These are phyloP conservation scores for Gobio gobio DNA, from an alignment of 2,113 vertebrate genomes.

Conservation along the genomic window DNA sequence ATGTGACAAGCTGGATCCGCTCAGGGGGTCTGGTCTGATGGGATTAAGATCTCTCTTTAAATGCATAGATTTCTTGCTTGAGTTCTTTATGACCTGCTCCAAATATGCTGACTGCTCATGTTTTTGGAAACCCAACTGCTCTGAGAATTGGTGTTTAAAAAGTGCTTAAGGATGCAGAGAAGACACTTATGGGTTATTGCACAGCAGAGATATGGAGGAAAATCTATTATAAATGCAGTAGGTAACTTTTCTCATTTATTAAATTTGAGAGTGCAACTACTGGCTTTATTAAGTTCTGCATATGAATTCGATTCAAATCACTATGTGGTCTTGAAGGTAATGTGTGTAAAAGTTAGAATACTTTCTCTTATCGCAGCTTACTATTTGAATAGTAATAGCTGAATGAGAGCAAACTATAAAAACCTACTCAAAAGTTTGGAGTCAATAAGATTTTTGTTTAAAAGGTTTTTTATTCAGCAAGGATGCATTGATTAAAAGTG, in stretches of 20 bases:
- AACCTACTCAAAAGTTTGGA: not conserved
- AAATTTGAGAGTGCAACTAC: not conserved
- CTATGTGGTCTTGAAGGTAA: not conserved
- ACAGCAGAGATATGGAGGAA: slow-evolving; percentile 23
- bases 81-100: slow-evolving; percentile 34
- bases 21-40: slow-evolving; percentile 38
- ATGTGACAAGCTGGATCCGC: slow-evolving; percentile 31
- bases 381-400: not conserved
- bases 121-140: slow-evolving; percentile 28
- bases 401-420: no score
- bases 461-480: not conserved
- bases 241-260: not conserved
- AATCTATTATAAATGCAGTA: slow-evolving; percentile 21
- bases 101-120: slow-evolving; percentile 48
- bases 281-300: slow-evolving; percentile 20
- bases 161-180: slow-evolving; percentile 22
- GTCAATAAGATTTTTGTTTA: not conserved
- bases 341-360: not conserved
- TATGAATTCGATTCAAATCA: not conserved
- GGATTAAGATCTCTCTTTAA: slow-evolving; percentile 48
- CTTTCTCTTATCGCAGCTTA: not conserved
- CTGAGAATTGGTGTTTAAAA: slow-evolving; percentile 50
- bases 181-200: slow-evolving; percentile 10
- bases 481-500: not conserved
- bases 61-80: slow-evolving; percentile 47